Percentiles rank a stretch among this genome's conserved stretches.
Evolutionary conservation across 2,797 vertebrate species (phyloP).

Genomic region (Carcharodon carcharias): DNA sequence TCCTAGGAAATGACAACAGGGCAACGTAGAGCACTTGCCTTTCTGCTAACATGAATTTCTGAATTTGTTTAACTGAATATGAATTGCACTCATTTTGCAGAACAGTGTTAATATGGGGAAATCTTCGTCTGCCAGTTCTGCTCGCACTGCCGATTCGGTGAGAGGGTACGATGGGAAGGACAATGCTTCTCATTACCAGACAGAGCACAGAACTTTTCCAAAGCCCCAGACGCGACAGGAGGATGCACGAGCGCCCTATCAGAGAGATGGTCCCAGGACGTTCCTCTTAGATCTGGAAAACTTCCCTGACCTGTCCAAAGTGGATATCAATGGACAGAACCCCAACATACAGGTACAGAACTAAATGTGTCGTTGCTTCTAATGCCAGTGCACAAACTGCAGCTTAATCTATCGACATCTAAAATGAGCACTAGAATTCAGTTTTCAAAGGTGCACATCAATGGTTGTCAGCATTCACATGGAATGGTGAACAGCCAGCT

Average conservation of each 20-base stretch:
- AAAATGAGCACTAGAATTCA: background rate
- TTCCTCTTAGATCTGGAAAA: conserved; percentile 91
- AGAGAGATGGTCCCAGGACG: conserved; percentile 76
- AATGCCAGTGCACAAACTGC: background rate
- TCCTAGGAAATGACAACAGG: background rate
- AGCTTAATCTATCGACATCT: background rate
- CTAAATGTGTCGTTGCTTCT: conserved; percentile 22
- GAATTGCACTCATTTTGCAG: conserved; percentile 47
- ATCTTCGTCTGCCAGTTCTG: conserved; percentile 40
- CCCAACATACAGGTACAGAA: conserved; percentile 88
- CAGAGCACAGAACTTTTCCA: conserved; percentile 60
- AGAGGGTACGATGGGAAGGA: conserved; percentile 50
- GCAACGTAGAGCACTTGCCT: background rate
- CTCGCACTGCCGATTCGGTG: conserved; percentile 43
- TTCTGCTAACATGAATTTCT: conserved; percentile 32
- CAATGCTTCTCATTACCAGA: conserved; percentile 61
- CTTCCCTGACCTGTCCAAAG: conserved; percentile 93
- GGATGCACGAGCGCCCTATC: conserved; percentile 60
- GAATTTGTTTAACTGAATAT: conserved; percentile 34
- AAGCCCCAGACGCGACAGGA: conserved; percentile 65
- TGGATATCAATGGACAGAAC: conserved; percentile 90
- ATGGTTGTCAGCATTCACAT: no score
- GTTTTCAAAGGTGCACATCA: background rate
- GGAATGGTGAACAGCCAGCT: background rate
- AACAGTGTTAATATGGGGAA: conserved; percentile 65